Base-by-base conservation (phyloP, 2,888 invertebrate species). In the Apotomis turbidana region DNA sequence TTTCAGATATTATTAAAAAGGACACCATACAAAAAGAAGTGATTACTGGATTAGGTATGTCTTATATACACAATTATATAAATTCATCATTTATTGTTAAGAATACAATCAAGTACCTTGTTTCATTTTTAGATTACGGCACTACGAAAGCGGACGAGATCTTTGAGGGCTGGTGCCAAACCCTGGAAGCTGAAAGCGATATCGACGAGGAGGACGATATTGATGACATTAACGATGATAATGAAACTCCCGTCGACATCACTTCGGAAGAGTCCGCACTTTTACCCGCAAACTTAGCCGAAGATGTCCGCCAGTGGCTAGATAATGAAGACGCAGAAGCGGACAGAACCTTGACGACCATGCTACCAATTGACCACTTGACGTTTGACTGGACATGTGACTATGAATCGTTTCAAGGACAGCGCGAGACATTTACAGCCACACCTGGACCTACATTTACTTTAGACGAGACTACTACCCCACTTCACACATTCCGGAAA, bases 321-420 rank as follows among this genome's bases (percentile, higher is more conserved):
- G 3, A 36, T 0, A 5, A n/a, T 1, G 70, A 70, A 66, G 73
- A 73, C 10, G 70, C 70, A 66, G 66, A 61, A 52, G 64, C 73
- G 36, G 70, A 73, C 57, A 15, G 46, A 15, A 55, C 66, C 12
- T n/a, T 73, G 3, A 38, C 41, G 51, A 38, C 12, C 9, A 27
- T 73, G 38, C 57, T 67, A 10, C 70, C 73, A 12, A 70, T 67
- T 12, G 73, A 73, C 73, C 69, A 69, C 58, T 61, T 73, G 51
- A 70, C 64, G 36, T 73, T 73, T 62, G 70, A 73, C 36, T 73
- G 70, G 66, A 62, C 12, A 55, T 27, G 67, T 10, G 73, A 73
- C 57, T 58, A 13, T 10, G 13, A 61, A 9, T 62, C 55, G 3
- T 70, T 70, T 58, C 57, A 10, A 8, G 67, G 58, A 38, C 49